Percentiles rank a stretch among this genome's conserved stretches.
These are phyloP conservation scores for Toxotes lorentzi DNA, from an alignment of 2,797 vertebrate species.

Conservation along the genomic window DNA sequence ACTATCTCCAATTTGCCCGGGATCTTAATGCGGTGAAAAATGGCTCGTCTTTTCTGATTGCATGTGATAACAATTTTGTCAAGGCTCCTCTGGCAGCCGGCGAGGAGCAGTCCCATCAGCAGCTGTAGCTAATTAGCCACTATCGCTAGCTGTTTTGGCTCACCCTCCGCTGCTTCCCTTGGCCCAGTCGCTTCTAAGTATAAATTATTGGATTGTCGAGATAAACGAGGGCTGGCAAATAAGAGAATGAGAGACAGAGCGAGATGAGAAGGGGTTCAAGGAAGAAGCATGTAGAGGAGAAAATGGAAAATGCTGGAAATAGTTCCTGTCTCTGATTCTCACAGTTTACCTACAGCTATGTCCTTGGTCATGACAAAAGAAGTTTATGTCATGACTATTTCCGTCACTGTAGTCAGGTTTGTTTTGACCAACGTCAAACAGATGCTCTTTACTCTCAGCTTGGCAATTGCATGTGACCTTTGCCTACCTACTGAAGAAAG, in stretches of 20 bases:
- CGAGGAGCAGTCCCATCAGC: conserved; percentile 86
- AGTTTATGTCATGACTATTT: conserved; percentile 12
- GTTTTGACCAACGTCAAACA: conserved; percentile 20
- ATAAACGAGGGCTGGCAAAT: conserved; percentile 77
- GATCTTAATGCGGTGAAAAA: conserved; percentile 80
- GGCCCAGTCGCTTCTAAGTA: conserved; percentile 79
- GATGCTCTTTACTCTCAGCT: conserved; percentile 35
- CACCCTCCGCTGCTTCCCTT: conserved; percentile 78
- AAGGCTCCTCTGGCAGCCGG: conserved; percentile 82
- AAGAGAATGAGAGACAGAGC: conserved; percentile 46
- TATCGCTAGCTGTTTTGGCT: conserved; percentile 88
- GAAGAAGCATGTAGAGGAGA: conserved; percentile 24
- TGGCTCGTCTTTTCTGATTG: conserved; percentile 82
- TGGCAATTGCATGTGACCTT: conserved; percentile 30
- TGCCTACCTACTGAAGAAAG: conserved; percentile 6
- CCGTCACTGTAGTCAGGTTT: conserved; percentile 23
- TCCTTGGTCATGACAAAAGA: conserved; percentile 31
- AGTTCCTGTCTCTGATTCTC: conserved; percentile 9
- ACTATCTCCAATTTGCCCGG: conserved; percentile 58
- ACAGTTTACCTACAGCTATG: conserved; percentile 18
- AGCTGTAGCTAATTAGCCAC: conserved; percentile 91
- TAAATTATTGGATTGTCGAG: conserved; percentile 84
- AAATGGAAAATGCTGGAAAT: conserved; percentile 20
- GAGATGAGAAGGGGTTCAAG: conserved; percentile 52
- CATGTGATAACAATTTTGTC: conserved; percentile 88